These are phyloP conservation scores for Saccopteryx leptura DNA, from an alignment of 2,113 vertebrate genomes.

Conservation along the genomic window DNA sequence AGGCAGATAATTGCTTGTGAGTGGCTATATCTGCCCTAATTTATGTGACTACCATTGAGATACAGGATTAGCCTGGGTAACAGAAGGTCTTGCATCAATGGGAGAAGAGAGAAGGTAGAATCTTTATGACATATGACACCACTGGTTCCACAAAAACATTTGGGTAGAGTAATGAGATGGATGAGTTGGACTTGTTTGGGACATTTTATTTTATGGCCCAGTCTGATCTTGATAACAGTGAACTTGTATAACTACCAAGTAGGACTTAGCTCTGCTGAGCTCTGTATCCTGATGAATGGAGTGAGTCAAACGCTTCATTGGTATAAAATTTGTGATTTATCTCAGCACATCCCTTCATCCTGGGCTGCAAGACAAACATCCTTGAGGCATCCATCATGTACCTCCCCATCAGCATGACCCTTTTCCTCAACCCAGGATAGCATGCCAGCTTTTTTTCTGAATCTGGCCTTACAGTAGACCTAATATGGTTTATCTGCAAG, in stretches of 20 bases:
- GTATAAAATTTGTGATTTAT: constrained; percentile 72
- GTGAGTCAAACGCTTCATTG: constrained; percentile 68
- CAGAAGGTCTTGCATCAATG: background rate
- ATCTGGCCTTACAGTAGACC: constrained; percentile 89
- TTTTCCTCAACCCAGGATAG: constrained; percentile 74
- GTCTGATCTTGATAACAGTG: background rate
- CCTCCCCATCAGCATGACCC: constrained; percentile 74
- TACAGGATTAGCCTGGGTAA: constrained; percentile 5
- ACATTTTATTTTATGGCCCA: constrained; percentile 13
- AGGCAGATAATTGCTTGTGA: background rate
- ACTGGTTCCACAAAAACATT: background rate
- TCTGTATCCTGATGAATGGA: constrained; percentile 65
- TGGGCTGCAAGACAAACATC: constrained; percentile 69
- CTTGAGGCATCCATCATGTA: constrained; percentile 60
- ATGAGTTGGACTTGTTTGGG: constrained; percentile 15
- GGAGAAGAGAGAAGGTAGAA: constrained; percentile 56
- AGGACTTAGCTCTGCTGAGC: constrained; percentile 65
- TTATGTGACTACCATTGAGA: constrained; percentile 25
- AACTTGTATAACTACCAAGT: constrained; percentile 16
- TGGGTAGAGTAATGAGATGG: constrained; percentile 1
- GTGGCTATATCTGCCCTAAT: constrained; percentile 23
- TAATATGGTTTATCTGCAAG: constrained; percentile 84
- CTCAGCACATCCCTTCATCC: constrained; percentile 65
- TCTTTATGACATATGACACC: background rate
- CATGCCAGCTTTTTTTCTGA: constrained; percentile 82